Percentiles rank a stretch among this genome's conserved stretches.
Conservation (phyloP, 2,797 vertebrate species). For the Ctenosaura bakeri region DNA sequence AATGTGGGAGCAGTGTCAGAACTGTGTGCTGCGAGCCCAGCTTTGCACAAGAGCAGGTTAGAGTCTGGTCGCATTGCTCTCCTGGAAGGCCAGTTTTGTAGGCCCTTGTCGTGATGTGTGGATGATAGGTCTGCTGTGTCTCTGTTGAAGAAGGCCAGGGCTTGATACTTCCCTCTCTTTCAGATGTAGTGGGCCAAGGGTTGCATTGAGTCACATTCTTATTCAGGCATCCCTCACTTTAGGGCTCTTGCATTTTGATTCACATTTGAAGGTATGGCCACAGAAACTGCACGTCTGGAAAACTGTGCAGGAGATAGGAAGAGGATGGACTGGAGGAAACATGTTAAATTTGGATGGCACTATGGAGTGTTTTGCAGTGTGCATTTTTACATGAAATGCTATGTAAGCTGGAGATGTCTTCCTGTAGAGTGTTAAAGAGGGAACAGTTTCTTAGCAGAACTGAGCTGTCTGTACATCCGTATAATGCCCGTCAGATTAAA, state of each 20-base stretch:
- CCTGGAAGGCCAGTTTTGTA: constrained; percentile 29
- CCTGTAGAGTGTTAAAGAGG: constrained; percentile 1
- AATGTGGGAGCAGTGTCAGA: constrained; percentile 35
- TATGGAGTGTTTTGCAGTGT: background rate
- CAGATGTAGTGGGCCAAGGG: background rate
- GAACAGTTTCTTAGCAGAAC: constrained; percentile 46
- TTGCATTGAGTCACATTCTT: background rate
- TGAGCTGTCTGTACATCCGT: constrained; percentile 57
- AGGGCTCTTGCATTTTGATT: background rate
- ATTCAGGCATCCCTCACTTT: background rate
- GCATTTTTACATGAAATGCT: background rate
- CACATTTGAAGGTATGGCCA: constrained; percentile 42
- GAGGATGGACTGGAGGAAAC: background rate
- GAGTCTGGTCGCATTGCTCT: constrained; percentile 57
- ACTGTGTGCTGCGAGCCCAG: constrained; percentile 33
- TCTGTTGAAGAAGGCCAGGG: constrained; percentile 25
- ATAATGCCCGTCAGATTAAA: constrained; percentile 66
- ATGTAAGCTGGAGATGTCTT: background rate
- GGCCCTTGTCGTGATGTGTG: background rate
- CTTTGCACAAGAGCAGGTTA: constrained; percentile 29
- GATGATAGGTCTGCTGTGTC: background rate
- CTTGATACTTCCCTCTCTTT: background rate
- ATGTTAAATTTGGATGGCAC: background rate
- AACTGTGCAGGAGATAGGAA: background rate
- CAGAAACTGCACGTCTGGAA: constrained; percentile 20